These are phyloP conservation scores for Ischnus inquisitorius DNA, from an alignment of 2,888 invertebrate species.

Conservation along the genomic window DNA sequence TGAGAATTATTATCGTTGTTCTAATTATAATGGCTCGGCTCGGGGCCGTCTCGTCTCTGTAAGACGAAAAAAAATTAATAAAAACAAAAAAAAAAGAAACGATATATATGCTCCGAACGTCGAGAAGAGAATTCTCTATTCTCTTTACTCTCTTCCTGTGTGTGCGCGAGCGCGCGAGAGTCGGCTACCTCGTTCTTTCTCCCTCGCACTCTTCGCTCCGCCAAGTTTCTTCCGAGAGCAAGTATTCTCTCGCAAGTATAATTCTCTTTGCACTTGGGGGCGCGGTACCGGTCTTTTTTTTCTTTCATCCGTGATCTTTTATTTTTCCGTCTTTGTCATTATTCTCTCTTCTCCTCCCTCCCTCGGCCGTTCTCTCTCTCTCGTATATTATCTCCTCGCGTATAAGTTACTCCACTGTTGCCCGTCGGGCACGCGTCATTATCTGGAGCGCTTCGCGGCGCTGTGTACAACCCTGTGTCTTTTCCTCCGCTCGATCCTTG, in stretches of 20 bases:
- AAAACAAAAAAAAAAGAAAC: constrained; percentile 7
- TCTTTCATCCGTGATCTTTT: constrained; percentile 34
- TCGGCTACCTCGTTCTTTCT: constrained; percentile 44
- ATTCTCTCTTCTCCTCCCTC: constrained; percentile 53
- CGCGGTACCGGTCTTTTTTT: constrained; percentile 50
- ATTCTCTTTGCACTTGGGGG: constrained; percentile 64
- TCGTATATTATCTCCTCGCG: constrained; percentile 59
- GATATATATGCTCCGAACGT: constrained; percentile 34
- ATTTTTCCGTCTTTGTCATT: constrained; percentile 37
- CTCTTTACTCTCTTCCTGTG: constrained; percentile 58
- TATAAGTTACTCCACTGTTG: constrained; percentile 51
- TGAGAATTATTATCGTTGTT: constrained; percentile 76
- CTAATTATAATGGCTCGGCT: constrained; percentile 75
- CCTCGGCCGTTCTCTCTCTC: constrained; percentile 49
- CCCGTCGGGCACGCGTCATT: constrained; percentile 77
- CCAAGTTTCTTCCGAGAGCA: constrained; percentile 37
- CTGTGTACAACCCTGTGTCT: constrained; percentile 36
- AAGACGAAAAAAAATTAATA: constrained; percentile 36
- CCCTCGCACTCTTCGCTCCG: constrained; percentile 31
- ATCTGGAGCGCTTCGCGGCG: constrained; percentile 72
- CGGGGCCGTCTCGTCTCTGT: constrained; percentile 63
- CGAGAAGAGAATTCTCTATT: constrained; percentile 65
- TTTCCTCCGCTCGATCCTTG: constrained; percentile 32
- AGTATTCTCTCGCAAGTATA: constrained; percentile 49
- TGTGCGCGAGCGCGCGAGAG: background rate